Percentiles rank a stretch among this genome's conserved stretches.
Conservation (phyloP, 2,113 vertebrate species). For the Charina bottae region DNA sequence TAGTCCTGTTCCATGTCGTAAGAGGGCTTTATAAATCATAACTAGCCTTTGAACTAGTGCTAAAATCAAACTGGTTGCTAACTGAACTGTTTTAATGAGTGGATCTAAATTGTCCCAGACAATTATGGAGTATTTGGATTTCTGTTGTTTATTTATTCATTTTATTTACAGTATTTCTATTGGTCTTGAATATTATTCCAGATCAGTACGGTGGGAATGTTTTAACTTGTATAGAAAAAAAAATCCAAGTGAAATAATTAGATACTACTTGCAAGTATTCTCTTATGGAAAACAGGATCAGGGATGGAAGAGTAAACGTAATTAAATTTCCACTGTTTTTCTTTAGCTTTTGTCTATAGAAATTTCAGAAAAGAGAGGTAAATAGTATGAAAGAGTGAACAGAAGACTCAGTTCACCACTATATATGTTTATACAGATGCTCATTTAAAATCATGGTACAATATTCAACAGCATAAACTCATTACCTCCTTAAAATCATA, state of each 20-base stretch:
- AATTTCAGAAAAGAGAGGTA: neutral
- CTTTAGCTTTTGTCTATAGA: neutral
- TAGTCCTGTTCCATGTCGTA: neutral
- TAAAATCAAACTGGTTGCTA: neutral
- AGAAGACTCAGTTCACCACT: neutral
- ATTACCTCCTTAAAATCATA: neutral
- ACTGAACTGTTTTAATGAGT: neutral
- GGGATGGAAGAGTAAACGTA: neutral
- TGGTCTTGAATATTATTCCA: neutral
- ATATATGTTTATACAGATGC: conserved; percentile 16
- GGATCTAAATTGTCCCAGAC: neutral
- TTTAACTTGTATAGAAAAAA: neutral
- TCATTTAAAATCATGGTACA: neutral
- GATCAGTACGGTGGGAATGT: neutral
- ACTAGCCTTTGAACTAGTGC: neutral
- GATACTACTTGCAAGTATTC: neutral
- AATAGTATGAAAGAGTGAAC: neutral
- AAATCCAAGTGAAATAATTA: neutral
- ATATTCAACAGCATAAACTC: conserved; percentile 1
- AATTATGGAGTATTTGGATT: neutral
- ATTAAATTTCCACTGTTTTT: neutral
- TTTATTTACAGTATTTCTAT: neutral
- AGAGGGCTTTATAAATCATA: neutral
- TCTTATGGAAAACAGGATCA: neutral
- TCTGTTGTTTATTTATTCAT: neutral